phyloP scores from a whole-genome alignment of 2,797 vertebrate genomes.

The Crax fasciolata region DNA sequence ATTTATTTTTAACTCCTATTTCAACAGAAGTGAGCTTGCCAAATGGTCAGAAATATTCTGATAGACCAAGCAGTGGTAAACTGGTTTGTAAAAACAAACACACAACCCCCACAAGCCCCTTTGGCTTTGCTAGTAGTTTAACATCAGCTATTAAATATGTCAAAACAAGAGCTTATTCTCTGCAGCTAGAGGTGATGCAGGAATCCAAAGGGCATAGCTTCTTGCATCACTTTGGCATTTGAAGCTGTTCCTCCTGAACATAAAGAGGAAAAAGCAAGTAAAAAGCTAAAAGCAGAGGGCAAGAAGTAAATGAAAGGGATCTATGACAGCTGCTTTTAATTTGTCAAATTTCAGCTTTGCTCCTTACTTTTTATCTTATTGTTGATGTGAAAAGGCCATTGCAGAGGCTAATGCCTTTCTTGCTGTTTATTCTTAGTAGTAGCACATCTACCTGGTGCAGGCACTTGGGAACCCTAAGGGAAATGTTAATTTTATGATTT shows the following conservation, averaged over 20 bases:
- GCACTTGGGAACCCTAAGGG: background rate
- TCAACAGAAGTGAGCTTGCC: background rate
- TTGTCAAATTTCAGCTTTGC: background rate
- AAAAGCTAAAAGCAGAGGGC: slow-evolving; percentile 14
- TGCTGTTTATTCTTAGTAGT: background rate
- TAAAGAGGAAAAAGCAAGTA: slow-evolving; percentile 43
- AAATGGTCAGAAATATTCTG: background rate
- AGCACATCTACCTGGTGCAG: background rate
- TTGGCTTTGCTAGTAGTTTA: background rate
- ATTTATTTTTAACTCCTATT: background rate
- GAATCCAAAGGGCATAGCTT: background rate
- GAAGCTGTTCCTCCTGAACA: background rate
- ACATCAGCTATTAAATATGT: background rate
- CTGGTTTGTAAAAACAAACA: background rate
- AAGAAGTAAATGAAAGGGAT: background rate
- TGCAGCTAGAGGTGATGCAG: rapidly evolving
- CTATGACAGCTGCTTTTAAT: background rate
- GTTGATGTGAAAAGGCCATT: background rate
- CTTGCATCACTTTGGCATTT: background rate
- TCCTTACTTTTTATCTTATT: background rate
- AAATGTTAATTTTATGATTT: background rate
- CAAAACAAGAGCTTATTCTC: background rate
- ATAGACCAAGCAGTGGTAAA: background rate
- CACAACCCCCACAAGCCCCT: background rate
- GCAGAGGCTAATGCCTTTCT: background rate